A percentile compares a stretch with the other conserved stretches of the same genome.
phyloP scores from a whole-genome alignment of 2,797 vertebrate species.

The Rhinophrynus dorsalis region DNA sequence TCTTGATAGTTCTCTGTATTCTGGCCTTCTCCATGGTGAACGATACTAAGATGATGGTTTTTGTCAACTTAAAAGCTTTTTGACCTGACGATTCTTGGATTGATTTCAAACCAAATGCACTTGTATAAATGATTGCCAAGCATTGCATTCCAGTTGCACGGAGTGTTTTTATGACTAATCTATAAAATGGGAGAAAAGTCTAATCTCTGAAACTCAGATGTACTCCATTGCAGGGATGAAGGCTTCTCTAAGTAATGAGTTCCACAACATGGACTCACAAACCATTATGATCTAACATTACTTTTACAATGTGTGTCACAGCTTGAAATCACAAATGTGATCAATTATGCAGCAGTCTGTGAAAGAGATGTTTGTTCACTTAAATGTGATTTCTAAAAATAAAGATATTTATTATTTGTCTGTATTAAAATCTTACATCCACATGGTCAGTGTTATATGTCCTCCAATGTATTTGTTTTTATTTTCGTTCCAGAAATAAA shows the following conservation, averaged over 20 bases:
- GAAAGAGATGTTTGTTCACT: neutral
- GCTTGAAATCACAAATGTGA: neutral
- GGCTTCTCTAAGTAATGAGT: slow-evolving; percentile 24
- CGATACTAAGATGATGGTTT: slow-evolving; percentile 18
- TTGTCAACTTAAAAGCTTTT: slow-evolving; percentile 47
- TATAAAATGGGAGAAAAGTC: slow-evolving; percentile 20
- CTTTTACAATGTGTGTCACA: slow-evolving; percentile 18
- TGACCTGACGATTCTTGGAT: slow-evolving; percentile 17
- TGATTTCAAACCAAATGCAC: slow-evolving; percentile 38
- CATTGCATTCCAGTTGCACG: neutral
- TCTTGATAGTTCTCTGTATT: neutral
- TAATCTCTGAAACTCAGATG: neutral
- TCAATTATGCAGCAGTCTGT: neutral
- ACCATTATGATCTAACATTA: neutral
- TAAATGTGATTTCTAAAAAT: neutral
- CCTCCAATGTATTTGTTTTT: neutral
- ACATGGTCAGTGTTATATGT: slow-evolving; percentile 2
- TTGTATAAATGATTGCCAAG: slow-evolving; percentile 40
- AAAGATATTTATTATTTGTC: neutral
- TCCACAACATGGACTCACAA: neutral
- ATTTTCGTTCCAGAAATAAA: too few relatives aligned
- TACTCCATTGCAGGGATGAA: neutral
- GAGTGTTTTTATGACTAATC: slow-evolving; percentile 37
- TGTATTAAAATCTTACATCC: neutral
- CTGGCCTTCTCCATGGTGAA: neutral